Base-by-base conservation (phyloP, 2,797 vertebrate species). In the Sebastiscus tertius region DNA sequence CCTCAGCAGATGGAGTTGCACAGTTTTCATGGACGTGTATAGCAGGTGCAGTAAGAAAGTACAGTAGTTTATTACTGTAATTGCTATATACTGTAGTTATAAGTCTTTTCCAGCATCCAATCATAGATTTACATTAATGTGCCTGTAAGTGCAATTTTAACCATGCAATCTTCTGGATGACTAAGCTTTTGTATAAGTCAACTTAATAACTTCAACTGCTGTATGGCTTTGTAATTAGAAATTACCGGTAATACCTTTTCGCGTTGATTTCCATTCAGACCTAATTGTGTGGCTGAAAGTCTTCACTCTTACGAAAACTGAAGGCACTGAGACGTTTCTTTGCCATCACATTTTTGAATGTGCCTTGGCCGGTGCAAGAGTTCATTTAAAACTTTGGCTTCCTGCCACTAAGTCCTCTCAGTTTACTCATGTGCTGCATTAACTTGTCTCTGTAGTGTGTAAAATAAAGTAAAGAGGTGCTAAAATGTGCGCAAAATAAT, bases 351-450 rank as follows among this genome's bases (percentile, higher is more conserved):
- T 66, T 77, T 75, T 54, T 60, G 20, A 70, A 70, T 66, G 49
- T 55, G 64, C 39, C 69, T 80, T 84, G 80, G 87, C 71, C 22
- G 7, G 63, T 65, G 75, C 55, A n/a, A 58, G n/a, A 77, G 34
- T 87, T 92, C 60, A 81, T 91, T 88, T 82, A 86, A 81, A 82
- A 75, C 58, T 6, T 52, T 91, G 89, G 86, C 81, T 55, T 71
- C 8, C 33, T 77, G 73, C 87, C 82, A 88, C 74, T 75, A 58
- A 79, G 61, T 86, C 80, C 69, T 69, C 69, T 71, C 71, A 56
- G 75, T 86, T 88, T 70, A 77, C 70, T 73, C 72, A 54, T 86
- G 75, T 80, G 65, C 75, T 66, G 74, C 61, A 77, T 89, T 79
- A 62, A 80, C 67, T 69, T 80, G 63, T 72, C 36, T 58, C 46